Conservation (phyloP, 2,113 vertebrate species). For the Rhombomys opimus region DNA sequence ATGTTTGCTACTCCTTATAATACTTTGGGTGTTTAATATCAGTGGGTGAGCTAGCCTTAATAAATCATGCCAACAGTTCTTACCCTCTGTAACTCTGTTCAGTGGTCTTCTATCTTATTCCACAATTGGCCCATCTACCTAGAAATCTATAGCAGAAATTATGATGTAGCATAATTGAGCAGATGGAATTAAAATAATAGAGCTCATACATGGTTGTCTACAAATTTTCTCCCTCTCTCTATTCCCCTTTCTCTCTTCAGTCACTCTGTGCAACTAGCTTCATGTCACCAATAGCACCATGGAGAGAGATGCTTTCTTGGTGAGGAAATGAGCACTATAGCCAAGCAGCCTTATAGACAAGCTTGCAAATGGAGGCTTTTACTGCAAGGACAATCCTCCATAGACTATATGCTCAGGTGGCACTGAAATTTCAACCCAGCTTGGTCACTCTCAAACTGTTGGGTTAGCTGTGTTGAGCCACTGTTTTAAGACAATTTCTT, state of each 20-base stretch:
- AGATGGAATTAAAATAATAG: background rate
- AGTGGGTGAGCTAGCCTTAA: background rate
- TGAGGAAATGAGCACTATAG: background rate
- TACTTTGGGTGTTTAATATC: background rate
- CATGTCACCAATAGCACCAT: background rate
- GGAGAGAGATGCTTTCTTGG: background rate
- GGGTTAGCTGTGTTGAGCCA: background rate
- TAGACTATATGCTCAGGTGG: background rate
- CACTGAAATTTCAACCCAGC: background rate
- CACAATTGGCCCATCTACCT: background rate
- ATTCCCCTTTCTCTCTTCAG: background rate
- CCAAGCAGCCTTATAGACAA: background rate
- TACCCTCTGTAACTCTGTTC: background rate
- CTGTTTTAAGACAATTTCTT: background rate
- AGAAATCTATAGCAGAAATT: background rate
- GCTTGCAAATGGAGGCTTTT: background rate
- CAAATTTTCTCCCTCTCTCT: background rate
- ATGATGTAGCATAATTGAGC: background rate
- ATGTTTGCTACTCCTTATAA: background rate
- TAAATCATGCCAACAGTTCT: background rate
- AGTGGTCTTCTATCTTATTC: background rate
- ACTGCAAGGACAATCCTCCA: background rate
- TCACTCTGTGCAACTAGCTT: background rate
- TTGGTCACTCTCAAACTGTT: background rate
- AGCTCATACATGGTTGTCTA: background rate